phyloP scores from a whole-genome alignment of 1,140 invertebrate genomes.

The Kradibia gibbosae region DNA sequence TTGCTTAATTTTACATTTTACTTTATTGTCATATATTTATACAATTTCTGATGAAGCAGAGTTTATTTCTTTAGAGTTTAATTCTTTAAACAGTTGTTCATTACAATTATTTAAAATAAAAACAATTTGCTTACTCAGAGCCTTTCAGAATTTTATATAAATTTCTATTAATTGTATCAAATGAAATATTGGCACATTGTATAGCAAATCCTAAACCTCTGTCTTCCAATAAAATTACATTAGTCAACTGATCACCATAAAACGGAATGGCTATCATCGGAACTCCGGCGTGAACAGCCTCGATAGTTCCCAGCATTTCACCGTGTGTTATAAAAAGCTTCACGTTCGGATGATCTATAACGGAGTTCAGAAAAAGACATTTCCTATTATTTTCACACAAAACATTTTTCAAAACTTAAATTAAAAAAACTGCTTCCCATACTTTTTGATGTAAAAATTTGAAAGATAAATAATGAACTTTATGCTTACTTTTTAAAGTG shows the following conservation, averaged over 20 bases:
- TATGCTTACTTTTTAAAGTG: neutral
- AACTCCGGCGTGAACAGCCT: slow-evolving; percentile 77
- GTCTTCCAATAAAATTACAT: slow-evolving; percentile 71
- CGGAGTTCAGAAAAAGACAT: neutral
- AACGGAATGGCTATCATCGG: slow-evolving; percentile 79
- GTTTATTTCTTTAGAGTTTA: neutral
- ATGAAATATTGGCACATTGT: slow-evolving; percentile 11
- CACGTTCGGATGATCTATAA: slow-evolving; percentile 77
- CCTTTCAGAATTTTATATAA: slow-evolving; percentile 18
- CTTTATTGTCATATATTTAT: neutral
- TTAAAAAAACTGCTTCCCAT: neutral
- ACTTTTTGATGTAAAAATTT: neutral
- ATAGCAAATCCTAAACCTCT: slow-evolving; percentile 66
- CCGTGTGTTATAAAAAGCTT: slow-evolving; percentile 79
- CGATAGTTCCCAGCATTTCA: slow-evolving; percentile 78
- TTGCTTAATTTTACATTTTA: neutral
- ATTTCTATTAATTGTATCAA: slow-evolving; percentile 5
- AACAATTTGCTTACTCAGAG: slow-evolving; percentile 14
- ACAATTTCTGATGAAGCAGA: neutral
- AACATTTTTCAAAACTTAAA: slow-evolving; percentile 19
- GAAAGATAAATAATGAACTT: neutral
- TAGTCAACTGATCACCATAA: slow-evolving; percentile 76
- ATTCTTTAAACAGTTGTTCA: too few species aligned
- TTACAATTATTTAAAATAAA: too few species aligned
- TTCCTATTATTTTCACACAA: slow-evolving; percentile 4